phyloP scores from a whole-genome alignment of 2,113 vertebrate species.

The Ploceus nigricollis region DNA sequence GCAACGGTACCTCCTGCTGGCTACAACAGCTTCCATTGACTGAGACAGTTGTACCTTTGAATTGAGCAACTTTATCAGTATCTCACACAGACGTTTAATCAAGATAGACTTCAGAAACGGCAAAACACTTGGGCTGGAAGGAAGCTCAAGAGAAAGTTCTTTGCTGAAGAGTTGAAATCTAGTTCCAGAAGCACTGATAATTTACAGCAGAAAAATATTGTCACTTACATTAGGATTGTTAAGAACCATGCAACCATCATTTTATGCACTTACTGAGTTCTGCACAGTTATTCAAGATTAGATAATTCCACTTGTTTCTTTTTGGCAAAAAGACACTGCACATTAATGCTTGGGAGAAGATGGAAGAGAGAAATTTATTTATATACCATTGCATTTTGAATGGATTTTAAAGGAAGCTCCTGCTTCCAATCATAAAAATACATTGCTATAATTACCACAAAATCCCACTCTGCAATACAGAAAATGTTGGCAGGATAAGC shows the following conservation, averaged over 20 bases:
- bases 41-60: neutral
- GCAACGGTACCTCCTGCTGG: neutral
- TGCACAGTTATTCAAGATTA: neutral
- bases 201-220: neutral
- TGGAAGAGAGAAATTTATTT: neutral
- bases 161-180: neutral
- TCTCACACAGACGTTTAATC: neutral
- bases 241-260: neutral
- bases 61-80: neutral
- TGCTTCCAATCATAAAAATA: neutral
- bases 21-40: neutral
- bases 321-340: neutral
- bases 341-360: neutral
- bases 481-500: neutral
- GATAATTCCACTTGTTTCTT: neutral
- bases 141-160: neutral
- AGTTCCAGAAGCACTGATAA: neutral
- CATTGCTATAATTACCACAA: neutral
- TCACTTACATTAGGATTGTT: neutral
- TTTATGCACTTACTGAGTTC: neutral
- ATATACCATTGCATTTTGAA: neutral
- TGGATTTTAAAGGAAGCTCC: neutral
- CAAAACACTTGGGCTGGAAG: neutral
- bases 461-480: neutral
- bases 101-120: neutral